Percentiles rank a stretch among this genome's conserved stretches.
These are phyloP conservation scores for Eueides isabella DNA, from an alignment of 1,140 invertebrate genomes.

Conservation along the genomic window DNA sequence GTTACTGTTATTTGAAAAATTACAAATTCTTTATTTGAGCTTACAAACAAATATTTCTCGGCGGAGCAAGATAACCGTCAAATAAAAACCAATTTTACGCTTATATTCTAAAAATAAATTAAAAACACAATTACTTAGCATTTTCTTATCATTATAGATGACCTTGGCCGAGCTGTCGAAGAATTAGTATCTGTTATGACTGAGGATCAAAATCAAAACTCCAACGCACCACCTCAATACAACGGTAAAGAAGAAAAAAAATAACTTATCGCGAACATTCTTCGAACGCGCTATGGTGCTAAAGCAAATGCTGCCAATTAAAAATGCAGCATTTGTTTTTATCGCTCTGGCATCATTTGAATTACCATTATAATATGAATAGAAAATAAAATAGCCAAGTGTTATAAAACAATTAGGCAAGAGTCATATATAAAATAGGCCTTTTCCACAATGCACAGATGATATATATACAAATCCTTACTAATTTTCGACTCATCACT, in stretches of 20 bases:
- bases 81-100: too few relatives aligned
- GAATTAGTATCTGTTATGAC: constrained; percentile 94
- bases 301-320: constrained; percentile 33
- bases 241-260: constrained; percentile 67
- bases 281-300: constrained; percentile 52
- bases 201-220: constrained; percentile 82
- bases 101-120: too few relatives aligned
- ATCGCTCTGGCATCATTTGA: constrained; percentile 63
- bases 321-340: constrained; percentile 36
- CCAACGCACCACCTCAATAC: constrained; percentile 71
- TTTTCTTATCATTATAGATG: constrained; percentile 82
- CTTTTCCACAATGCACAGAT: background rate
- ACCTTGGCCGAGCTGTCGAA: constrained; percentile 92
- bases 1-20: too few relatives aligned
- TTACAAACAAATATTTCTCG: too few relatives aligned
- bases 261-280: constrained; percentile 41
- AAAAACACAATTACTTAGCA: background rate
- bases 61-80: too few relatives aligned
- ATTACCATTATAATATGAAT: constrained; percentile 13
- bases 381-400: background rate
- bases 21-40: too few relatives aligned
- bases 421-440: background rate
- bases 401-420: background rate
- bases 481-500: constrained; percentile 81
- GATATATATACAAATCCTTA: constrained; percentile 39